These are phyloP conservation scores for Probaryconus sp. DNA, from an alignment of 1,140 invertebrate genomes.

Conservation along the genomic window DNA sequence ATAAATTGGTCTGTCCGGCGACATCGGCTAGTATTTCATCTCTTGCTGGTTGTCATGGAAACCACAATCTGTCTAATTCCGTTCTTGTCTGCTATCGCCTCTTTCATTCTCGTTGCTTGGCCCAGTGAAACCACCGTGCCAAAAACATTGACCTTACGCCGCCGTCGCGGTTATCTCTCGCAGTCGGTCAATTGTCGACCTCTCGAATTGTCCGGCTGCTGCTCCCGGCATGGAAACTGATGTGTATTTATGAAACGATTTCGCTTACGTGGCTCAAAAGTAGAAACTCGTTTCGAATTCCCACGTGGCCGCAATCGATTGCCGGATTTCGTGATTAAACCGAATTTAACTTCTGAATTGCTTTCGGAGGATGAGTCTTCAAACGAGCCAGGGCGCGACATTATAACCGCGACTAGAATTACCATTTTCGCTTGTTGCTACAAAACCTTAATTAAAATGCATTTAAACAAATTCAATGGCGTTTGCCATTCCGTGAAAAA, in stretches of 20 bases:
- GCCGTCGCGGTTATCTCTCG: conserved; percentile 42
- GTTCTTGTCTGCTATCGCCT: conserved; percentile 47
- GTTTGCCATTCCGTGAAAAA: too few relatives aligned
- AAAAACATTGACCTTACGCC: conserved; percentile 61
- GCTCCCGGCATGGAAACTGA: conserved; percentile 29
- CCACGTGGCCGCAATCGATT: conserved; percentile 1
- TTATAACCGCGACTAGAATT: too few relatives aligned
- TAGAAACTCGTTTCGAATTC: conserved; percentile 1
- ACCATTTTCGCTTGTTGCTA: too few relatives aligned
- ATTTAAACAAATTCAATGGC: too few relatives aligned
- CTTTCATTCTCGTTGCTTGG: conserved; percentile 28
- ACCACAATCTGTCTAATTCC: conserved; percentile 54
- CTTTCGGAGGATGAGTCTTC: background rate
- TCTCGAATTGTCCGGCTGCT: conserved; percentile 31
- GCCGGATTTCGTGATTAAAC: conserved; percentile 3
- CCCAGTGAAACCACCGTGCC: conserved; percentile 52
- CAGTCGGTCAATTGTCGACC: conserved; percentile 58
- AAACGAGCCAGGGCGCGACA: too few relatives aligned
- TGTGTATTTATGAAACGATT: conserved; percentile 46
- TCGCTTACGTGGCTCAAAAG: conserved; percentile 32
- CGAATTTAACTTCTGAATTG: conserved; percentile 14
- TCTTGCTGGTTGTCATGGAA: conserved; percentile 53
- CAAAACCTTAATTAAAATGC: too few relatives aligned
- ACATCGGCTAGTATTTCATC: conserved; percentile 54
- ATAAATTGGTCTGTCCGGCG: conserved; percentile 45